Evolutionary conservation across 1,140 invertebrate genomes (phyloP).

Genomic region (Solenopsis invicta): DNA sequence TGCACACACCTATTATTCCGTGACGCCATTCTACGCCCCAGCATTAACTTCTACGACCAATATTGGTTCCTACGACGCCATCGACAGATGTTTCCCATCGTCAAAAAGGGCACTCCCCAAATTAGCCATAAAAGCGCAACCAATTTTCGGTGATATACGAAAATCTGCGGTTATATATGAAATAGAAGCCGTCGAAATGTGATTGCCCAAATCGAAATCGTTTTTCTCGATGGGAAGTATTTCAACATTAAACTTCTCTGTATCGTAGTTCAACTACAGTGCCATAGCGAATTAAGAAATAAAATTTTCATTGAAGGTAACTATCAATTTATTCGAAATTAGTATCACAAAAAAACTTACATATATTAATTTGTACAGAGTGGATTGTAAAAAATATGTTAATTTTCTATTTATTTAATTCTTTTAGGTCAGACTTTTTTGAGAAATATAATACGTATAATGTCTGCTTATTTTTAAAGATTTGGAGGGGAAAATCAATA

Average conservation of each 20-base stretch:
- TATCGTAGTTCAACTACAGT: background rate
- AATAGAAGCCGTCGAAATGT: background rate
- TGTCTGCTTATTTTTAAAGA: no score
- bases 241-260: background rate
- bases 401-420: background rate
- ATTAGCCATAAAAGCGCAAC: conserved; percentile 62
- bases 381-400: background rate
- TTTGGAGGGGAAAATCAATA: no score
- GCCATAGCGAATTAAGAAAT: background rate
- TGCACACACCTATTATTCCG: conserved; percentile 65
- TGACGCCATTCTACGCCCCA: conserved; percentile 25
- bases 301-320: background rate
- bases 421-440: no score
- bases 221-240: background rate
- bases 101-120: conserved; percentile 63
- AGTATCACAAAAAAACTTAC: background rate
- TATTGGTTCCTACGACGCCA: conserved; percentile 66
- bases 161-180: conserved; percentile 32
- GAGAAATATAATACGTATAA: no score
- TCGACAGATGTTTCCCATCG: conserved; percentile 80
- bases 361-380: background rate
- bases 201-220: conserved; percentile 16
- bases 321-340: background rate
- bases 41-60: conserved; percentile 76
- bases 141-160: conserved; percentile 43